Evolutionary conservation across 2,113 vertebrate genomes (phyloP).

Genomic region (Zosterops borbonicus): DNA sequence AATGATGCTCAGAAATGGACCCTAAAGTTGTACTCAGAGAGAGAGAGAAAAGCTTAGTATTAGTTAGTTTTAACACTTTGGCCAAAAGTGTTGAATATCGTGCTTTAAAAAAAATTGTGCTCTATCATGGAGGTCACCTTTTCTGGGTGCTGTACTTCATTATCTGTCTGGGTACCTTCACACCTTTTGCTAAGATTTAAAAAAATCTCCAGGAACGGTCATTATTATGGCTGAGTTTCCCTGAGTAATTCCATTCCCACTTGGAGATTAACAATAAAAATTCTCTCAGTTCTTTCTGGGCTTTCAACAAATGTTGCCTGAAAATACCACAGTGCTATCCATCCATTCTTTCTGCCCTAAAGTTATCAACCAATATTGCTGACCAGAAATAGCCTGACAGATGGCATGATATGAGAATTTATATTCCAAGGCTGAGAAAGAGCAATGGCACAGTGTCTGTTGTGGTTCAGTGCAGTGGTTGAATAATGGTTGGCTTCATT

Average conservation of each 20-base stretch:
- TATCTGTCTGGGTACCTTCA: neutral
- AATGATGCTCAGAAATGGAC: neutral
- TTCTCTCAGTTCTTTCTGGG: neutral
- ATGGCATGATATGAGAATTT: neutral
- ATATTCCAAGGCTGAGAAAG: neutral
- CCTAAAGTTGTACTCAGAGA: neutral
- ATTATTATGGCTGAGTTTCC: neutral
- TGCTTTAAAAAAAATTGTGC: neutral
- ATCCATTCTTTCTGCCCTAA: neutral
- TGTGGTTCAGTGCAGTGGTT: neutral
- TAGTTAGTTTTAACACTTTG: neutral
- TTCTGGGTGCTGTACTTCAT: neutral
- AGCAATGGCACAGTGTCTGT: neutral
- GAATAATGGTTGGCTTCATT: neutral
- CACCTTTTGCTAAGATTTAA: neutral
- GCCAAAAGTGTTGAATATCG: neutral
- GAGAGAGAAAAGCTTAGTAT: neutral
- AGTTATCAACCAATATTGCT: neutral
- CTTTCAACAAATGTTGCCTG: neutral
- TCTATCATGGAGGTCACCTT: neutral
- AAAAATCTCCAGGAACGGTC: neutral
- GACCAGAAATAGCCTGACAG: neutral
- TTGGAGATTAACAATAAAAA: neutral
- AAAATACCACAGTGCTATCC: neutral
- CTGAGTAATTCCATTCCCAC: neutral